Conservation (phyloP, 2,113 vertebrate genomes). For the Paramormyrops kingsleyae region DNA sequence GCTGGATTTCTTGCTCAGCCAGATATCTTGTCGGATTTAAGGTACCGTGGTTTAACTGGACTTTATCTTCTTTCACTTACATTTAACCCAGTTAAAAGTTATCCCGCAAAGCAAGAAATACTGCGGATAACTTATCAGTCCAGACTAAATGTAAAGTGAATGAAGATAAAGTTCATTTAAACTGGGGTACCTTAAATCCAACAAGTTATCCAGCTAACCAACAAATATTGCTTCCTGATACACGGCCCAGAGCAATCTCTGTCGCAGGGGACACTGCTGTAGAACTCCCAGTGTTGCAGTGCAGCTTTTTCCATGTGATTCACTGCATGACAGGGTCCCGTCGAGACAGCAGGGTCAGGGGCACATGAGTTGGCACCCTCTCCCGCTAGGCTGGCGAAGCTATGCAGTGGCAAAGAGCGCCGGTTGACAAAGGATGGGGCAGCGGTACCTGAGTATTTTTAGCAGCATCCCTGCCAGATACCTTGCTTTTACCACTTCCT, state of each 20-base stretch:
- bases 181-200: neutral
- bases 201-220: neutral
- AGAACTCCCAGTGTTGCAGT: neutral
- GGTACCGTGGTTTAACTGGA: neutral
- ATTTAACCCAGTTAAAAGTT: neutral
- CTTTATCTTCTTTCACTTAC: neutral
- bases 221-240: neutral
- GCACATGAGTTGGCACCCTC: neutral
- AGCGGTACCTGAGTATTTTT: neutral
- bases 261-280: neutral
- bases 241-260: neutral
- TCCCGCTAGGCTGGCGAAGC: neutral
- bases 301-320: neutral
- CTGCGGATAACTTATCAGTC: neutral
- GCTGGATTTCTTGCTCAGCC: neutral
- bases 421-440: neutral
- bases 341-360: neutral
- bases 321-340: neutral
- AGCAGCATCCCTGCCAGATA: neutral
- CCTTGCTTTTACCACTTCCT: neutral
- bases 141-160: neutral
- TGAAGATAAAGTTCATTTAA: neutral
- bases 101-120: neutral
- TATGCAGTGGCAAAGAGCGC: neutral
- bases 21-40: neutral